phyloP scores from a whole-genome alignment of 2,888 invertebrate species.

The Ophioninae sp. region DNA sequence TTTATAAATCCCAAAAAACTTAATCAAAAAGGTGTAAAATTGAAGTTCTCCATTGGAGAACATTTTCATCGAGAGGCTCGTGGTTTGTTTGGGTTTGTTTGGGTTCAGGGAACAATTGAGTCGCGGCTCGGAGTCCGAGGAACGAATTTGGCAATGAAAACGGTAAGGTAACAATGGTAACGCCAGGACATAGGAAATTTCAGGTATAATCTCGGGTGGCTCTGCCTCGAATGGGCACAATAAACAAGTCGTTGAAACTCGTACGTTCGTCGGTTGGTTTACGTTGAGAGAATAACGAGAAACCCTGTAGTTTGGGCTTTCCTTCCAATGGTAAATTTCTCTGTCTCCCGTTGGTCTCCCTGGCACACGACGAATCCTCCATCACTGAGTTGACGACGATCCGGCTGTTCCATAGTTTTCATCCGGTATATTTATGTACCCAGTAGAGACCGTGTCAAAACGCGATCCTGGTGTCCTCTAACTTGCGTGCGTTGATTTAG shows the following conservation, averaged over 20 bases:
- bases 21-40: too few species aligned
- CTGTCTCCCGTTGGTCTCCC: constrained; percentile 23
- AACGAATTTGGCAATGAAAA: constrained; percentile 1
- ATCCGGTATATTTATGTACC: background rate
- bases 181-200: constrained; percentile 27
- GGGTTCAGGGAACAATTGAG: background rate
- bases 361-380: constrained; percentile 19
- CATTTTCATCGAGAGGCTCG: background rate
- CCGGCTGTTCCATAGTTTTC: constrained; percentile 12
- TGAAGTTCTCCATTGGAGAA: background rate
- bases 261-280: constrained; percentile 21
- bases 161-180: background rate
- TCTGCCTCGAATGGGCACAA: constrained; percentile 15
- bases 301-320: constrained; percentile 24
- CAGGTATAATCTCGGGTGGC: constrained; percentile 26
- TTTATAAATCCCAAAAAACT: too few species aligned
- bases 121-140: background rate
- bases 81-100: background rate
- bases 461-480: constrained; percentile 39
- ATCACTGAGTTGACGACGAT: constrained; percentile 37
- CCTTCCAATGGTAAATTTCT: constrained; percentile 23
- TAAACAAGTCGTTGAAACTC: constrained; percentile 53
- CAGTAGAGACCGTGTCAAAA: constrained; percentile 31
- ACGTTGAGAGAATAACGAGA: constrained; percentile 31
- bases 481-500: constrained; percentile 60